Base-by-base conservation (phyloP, 2,797 vertebrate species). In the Xenops minutus region DNA sequence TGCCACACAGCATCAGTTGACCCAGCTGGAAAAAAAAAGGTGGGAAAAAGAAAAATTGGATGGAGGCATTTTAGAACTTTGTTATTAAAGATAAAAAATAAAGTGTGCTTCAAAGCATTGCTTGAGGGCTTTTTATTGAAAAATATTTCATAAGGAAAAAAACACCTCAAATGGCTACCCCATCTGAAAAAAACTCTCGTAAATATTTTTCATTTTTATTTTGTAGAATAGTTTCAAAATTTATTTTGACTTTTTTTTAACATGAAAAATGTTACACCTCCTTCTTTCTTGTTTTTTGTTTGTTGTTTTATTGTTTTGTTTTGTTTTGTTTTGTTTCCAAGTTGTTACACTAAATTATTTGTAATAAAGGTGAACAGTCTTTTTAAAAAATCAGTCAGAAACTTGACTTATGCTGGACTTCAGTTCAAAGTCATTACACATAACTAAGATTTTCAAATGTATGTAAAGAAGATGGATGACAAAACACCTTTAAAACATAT, bases 161-260 rank as follows among this genome's bases (percentile, higher is more conserved):
- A 69, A 24, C 4, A 7, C 12, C 1, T 1, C 1, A 66, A 69
- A 52, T 20, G 10, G 1, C 5, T 58, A 32, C 5, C 14, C 2
- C 12, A 21, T 24, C 19, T 74, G 29, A 81, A 86, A 92, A 92
- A 92, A 39, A 6, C 2, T 0, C 4, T 39, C 83, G 49, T n/a
- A 67, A 80, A 73, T 81, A 54, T 41, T 68, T 36, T 4, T 46
- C 0, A 18, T 2, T 64, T 4, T 5, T 74, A 36, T 44, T 58
- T 74, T 56, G 6, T 54, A 61, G 19, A 68, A 80, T 49, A 32
- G 37, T 54, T 59, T 11, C 1, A 52, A 92, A 61, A 72, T 20
- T 6, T 59, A 39, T 18, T 79, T 49, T 44, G 2, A 3, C 1
- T 17, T 27, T 36, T 37, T 81, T 58, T n/a, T 30, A 51, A 13